A percentile compares a stretch with the other conserved stretches of the same genome.
Evolutionary conservation across 2,888 invertebrate genomes (phyloP).

Genomic region (Oasisia sp.): DNA sequence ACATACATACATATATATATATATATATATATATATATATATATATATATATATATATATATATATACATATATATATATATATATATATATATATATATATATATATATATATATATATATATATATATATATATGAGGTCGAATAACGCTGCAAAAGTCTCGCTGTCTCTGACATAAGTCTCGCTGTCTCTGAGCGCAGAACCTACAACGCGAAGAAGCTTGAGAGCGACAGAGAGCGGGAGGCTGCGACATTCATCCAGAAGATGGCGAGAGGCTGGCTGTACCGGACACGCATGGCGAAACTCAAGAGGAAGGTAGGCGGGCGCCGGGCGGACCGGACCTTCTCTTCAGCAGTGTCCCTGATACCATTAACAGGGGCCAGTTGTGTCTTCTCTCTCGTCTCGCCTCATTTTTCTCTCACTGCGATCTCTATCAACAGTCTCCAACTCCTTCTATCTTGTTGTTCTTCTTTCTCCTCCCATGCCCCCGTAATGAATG

Average conservation of each 20-base stretch:
- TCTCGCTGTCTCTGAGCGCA: not conserved
- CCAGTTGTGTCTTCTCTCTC: not conserved
- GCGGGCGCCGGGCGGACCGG: too few relatives aligned
- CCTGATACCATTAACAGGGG: not conserved
- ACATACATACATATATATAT: too few relatives aligned
- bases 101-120: too few relatives aligned
- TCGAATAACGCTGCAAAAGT: not conserved
- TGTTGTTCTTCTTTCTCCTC: too few relatives aligned
- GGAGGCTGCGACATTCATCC: not conserved
- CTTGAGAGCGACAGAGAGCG: not conserved
- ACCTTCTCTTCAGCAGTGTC: too few relatives aligned
- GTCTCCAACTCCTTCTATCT: too few relatives aligned
- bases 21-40: too few relatives aligned
- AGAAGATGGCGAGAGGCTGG: slow-evolving; percentile 13
- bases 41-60: too few relatives aligned
- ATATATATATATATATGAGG: not conserved
- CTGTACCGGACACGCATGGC: not conserved
- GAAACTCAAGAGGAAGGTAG: not conserved
- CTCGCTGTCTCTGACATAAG: not conserved
- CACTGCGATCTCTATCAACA: too few relatives aligned
- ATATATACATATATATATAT: too few relatives aligned
- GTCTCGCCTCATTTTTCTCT: not conserved
- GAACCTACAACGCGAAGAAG: not conserved
- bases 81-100: too few relatives aligned
- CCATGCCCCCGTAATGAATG: too few relatives aligned